phyloP scores from a whole-genome alignment of 64 coral and sea anemone genomes.

The Acropora yongei region DNA sequence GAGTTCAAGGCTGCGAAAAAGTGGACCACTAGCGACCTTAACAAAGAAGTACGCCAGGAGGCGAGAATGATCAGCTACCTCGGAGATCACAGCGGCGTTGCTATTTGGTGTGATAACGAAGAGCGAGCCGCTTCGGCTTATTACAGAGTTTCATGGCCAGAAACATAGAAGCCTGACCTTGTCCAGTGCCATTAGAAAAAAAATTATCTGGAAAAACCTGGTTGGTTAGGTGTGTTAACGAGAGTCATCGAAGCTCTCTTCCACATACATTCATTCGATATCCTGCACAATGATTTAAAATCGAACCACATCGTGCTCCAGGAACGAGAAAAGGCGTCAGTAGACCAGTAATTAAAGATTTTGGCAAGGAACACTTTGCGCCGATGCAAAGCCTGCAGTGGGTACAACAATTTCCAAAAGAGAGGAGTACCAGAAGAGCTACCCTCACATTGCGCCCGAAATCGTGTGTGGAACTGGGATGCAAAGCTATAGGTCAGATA shows the following conservation, averaged over 20 bases:
- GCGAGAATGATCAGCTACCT: slow-evolving; percentile 55
- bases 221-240: slow-evolving; percentile 43
- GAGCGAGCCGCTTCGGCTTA: slow-evolving; percentile 34
- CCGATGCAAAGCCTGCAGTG: slow-evolving; percentile 9
- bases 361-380: slow-evolving; percentile 45
- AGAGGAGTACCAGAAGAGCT: neutral
- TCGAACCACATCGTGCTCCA: slow-evolving; percentile 56
- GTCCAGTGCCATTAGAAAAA: slow-evolving; percentile 12
- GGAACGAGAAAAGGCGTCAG: neutral
- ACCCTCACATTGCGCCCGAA: slow-evolving; percentile 61
- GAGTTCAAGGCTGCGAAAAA: slow-evolving; percentile 14
- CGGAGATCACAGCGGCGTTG: slow-evolving; percentile 48
- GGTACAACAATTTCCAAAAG: neutral
- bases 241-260: slow-evolving; percentile 23
- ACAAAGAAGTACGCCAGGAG: slow-evolving; percentile 48
- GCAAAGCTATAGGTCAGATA: slow-evolving; percentile 27
- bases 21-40: neutral
- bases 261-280: slow-evolving; percentile 29
- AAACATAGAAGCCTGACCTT: slow-evolving; percentile 38
- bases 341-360: slow-evolving; percentile 61
- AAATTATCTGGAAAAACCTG: slow-evolving; percentile 18
- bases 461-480: neutral
- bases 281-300: slow-evolving; percentile 77
- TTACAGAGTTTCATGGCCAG: slow-evolving; percentile 55
- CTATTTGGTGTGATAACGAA: slow-evolving; percentile 51